Conservation (phyloP, 2,797 vertebrate genomes). For the Rhabdophis nuchalis region DNA sequence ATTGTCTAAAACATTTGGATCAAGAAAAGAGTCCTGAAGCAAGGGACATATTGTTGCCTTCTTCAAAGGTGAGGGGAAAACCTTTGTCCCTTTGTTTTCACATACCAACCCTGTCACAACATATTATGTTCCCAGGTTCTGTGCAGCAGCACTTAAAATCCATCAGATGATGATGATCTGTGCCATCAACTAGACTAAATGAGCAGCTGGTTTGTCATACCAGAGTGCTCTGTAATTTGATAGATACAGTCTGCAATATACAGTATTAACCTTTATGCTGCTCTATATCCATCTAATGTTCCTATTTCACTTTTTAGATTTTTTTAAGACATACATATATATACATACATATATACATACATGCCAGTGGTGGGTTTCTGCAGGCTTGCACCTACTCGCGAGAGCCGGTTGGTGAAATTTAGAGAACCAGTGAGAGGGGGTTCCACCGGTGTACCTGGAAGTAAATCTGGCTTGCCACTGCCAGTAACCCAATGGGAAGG, state of each 20-base stretch:
- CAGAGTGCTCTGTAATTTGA: not conserved
- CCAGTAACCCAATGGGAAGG: too few relatives aligned
- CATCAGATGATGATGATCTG: not conserved
- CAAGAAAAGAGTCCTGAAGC: not conserved
- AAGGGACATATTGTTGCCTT: not conserved
- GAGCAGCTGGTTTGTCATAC: not conserved
- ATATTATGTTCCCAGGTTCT: not conserved
- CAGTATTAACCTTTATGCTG: not conserved
- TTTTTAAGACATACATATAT: too few relatives aligned
- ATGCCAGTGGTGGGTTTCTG: too few relatives aligned
- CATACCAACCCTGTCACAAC: not conserved
- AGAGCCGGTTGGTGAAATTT: too few relatives aligned
- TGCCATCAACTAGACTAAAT: not conserved
- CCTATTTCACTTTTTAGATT: too few relatives aligned
- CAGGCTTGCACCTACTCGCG: too few relatives aligned
- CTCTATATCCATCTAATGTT: too few relatives aligned
- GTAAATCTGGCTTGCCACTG: too few relatives aligned
- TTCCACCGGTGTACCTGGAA: too few relatives aligned
- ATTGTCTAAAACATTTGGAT: not conserved
- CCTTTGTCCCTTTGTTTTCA: not conserved
- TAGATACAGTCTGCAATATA: not conserved
- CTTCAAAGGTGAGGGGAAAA: not conserved
- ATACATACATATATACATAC: too few relatives aligned
- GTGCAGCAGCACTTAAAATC: not conserved
- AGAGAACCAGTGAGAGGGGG: too few relatives aligned